phyloP scores from a whole-genome alignment of 2,113 vertebrate genomes.

The Ammodytes marinus region DNA sequence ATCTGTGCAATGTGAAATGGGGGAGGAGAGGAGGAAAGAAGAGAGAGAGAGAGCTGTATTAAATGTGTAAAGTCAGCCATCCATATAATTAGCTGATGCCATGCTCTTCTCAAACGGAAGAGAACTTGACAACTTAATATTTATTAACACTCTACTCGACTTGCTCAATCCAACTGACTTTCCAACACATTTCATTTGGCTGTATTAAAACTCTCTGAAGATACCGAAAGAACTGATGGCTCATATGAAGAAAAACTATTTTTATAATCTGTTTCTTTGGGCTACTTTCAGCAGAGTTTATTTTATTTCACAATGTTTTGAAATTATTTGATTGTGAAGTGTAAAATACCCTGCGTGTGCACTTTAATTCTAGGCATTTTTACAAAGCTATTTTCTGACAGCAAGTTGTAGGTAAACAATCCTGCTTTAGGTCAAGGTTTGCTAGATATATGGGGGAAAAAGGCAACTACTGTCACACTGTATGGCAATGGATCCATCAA shows the following conservation, averaged over 20 bases:
- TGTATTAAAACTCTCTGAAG: constrained; percentile 16
- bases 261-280: constrained; percentile 2
- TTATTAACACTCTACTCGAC: constrained; percentile 42
- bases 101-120: constrained; percentile 42
- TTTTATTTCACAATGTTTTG: constrained; percentile 18
- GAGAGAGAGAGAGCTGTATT: background rate
- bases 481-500: background rate
- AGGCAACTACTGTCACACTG: background rate
- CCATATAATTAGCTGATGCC: constrained; percentile 59
- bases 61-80: constrained; percentile 53
- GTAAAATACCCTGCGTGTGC: constrained; percentile 6
- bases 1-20: constrained; percentile 19
- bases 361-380: constrained; percentile 10
- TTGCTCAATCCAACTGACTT: constrained; percentile 32
- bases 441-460: constrained; percentile 15
- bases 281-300: constrained; percentile 2
- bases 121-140: constrained; percentile 41
- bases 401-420: constrained; percentile 5
- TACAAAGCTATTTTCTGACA: background rate
- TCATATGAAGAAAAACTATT: constrained; percentile 6
- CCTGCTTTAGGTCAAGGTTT: background rate
- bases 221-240: constrained; percentile 28
- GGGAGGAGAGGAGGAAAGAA: background rate
- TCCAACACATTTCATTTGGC: constrained; percentile 31
- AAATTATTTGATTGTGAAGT: constrained; percentile 16